Conservation (phyloP, 2,888 invertebrate species). For the Geotrupes spiniger region DNA sequence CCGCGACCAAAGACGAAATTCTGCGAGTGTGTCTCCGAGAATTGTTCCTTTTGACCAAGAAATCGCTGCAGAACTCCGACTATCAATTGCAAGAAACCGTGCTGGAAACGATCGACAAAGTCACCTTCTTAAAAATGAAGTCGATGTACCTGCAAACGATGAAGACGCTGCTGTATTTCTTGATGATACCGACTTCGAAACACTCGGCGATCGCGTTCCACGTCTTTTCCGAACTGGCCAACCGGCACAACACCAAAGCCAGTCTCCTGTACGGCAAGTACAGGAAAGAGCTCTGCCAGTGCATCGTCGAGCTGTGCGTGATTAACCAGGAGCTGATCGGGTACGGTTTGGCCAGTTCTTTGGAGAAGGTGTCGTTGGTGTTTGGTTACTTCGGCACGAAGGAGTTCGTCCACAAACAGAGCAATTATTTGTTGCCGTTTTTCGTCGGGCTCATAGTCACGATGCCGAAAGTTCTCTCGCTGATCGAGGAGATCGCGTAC, state of each 20-base stretch:
- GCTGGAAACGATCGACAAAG: conserved; percentile 55
- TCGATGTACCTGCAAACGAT: conserved; percentile 51
- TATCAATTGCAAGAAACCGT: conserved; percentile 56
- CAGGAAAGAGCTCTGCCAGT: conserved; percentile 59
- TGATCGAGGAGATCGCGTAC: conserved; percentile 64
- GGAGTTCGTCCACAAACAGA: conserved; percentile 68
- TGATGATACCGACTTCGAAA: conserved; percentile 62
- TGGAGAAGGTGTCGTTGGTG: conserved; percentile 62
- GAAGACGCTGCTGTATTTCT: conserved; percentile 59
- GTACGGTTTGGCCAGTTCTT: conserved; percentile 57
- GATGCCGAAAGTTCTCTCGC: conserved; percentile 56
- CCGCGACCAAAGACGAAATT: conserved; percentile 47
- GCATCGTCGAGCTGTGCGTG: conserved; percentile 58
- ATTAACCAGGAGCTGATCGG: conserved; percentile 57
- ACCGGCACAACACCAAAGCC: conserved; percentile 54
- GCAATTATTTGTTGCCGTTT: conserved; percentile 65
- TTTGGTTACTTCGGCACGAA: conserved; percentile 67
- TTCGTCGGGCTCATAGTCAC: conserved; percentile 59
- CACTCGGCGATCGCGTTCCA: conserved; percentile 58
- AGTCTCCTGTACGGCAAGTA: conserved; percentile 61
- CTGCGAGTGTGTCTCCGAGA: conserved; percentile 50
- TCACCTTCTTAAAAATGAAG: conserved; percentile 49
- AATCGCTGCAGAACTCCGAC: conserved; percentile 55
- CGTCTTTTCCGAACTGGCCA: conserved; percentile 58
- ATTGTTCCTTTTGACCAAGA: conserved; percentile 51